These are phyloP conservation scores for Agrotis ipsilon DNA, from an alignment of 2,888 invertebrate genomes.

Conservation along the genomic window DNA sequence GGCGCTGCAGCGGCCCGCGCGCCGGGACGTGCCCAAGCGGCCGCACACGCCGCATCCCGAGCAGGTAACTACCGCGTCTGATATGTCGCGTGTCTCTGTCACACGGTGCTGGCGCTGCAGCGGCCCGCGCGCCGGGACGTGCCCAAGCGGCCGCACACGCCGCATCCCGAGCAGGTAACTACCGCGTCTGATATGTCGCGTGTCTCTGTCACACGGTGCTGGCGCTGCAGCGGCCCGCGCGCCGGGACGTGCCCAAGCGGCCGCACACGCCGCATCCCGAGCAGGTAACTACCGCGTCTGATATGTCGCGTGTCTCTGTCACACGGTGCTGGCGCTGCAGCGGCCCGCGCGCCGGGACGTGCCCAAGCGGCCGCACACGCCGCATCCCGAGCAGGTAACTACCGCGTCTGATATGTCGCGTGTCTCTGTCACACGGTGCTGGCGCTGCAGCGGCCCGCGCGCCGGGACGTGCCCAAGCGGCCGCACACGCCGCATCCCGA, in stretches of 20 bases:
- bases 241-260: slow-evolving; percentile 59
- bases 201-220: too few species aligned
- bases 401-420: background rate
- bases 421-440: too few species aligned
- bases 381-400: slow-evolving; percentile 44
- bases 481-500: slow-evolving; percentile 21
- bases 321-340: slow-evolving; percentile 64
- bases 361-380: slow-evolving; percentile 63
- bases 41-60: slow-evolving; percentile 57
- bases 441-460: too few species aligned
- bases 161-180: slow-evolving; percentile 47
- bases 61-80: slow-evolving; percentile 26
- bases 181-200: too few species aligned
- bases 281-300: slow-evolving; percentile 26
- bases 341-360: slow-evolving; percentile 71
- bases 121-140: slow-evolving; percentile 71
- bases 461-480: too few species aligned
- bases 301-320: too few species aligned
- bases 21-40: slow-evolving; percentile 61
- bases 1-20: slow-evolving; percentile 76
- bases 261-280: slow-evolving; percentile 58
- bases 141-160: slow-evolving; percentile 63
- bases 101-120: slow-evolving; percentile 71
- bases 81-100: background rate
- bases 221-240: slow-evolving; percentile 76